phyloP scores from a whole-genome alignment of 2,113 vertebrate species.

The Edolisoma coerulescens region DNA sequence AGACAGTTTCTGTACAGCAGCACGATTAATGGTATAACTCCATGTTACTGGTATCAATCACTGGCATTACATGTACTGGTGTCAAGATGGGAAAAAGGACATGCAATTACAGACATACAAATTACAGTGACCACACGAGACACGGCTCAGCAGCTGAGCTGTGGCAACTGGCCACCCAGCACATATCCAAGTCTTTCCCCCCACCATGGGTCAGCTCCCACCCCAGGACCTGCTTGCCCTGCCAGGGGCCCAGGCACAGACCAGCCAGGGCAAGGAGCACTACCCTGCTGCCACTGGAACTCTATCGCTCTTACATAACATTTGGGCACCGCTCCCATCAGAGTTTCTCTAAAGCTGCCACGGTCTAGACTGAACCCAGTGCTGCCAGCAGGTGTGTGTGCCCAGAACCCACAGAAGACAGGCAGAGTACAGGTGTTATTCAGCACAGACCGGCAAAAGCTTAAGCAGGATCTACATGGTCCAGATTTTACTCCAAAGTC shows the following conservation, averaged over 20 bases:
- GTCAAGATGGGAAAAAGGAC: not conserved
- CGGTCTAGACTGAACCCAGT: not conserved
- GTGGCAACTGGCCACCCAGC: not conserved
- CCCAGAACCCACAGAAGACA: not conserved
- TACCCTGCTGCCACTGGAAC: fast-evolving
- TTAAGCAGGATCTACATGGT: not conserved
- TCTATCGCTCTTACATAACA: fast-evolving
- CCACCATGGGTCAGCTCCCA: not conserved
- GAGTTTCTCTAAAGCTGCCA: not conserved
- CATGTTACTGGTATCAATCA: not conserved
- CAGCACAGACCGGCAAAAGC: not conserved
- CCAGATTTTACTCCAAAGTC: not conserved
- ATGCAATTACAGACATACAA: not conserved
- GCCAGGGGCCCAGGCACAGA: not conserved
- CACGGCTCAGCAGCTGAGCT: not conserved
- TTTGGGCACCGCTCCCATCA: not conserved
- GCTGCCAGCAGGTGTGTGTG: not conserved
- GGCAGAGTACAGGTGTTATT: not conserved
- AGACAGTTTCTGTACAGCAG: not conserved
- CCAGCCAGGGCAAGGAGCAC: not conserved
- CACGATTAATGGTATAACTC: not conserved
- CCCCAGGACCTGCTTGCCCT: not conserved
- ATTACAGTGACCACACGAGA: fast-evolving
- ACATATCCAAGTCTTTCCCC: no score
- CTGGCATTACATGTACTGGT: no score